These are phyloP conservation scores for Lycaon pictus DNA, from an alignment of 2,113 vertebrate species.

Conservation along the genomic window DNA sequence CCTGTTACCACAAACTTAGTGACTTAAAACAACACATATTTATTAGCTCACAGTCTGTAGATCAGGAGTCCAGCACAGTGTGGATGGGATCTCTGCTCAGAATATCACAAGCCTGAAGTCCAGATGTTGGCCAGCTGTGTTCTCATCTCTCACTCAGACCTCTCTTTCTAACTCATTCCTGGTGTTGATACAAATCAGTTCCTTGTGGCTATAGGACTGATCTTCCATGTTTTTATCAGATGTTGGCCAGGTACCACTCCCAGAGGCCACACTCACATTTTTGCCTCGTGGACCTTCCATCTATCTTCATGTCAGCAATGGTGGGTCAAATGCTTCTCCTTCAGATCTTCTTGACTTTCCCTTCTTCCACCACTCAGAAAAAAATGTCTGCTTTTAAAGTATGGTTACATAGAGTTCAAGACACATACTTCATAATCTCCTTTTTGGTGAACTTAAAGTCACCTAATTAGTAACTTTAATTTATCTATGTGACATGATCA, in stretches of 20 bases:
- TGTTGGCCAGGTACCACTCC: not conserved
- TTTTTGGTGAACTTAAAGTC: not conserved
- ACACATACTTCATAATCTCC: not conserved
- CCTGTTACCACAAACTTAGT: not conserved
- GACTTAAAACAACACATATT: not conserved
- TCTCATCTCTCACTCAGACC: not conserved
- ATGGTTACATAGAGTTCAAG: not conserved
- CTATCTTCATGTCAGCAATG: not conserved
- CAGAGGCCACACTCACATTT: not conserved
- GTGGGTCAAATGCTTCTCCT: not conserved
- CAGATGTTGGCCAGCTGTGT: not conserved
- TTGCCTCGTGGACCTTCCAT: no score
- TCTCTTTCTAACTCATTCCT: not conserved
- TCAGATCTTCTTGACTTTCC: not conserved
- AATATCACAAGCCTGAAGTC: not conserved
- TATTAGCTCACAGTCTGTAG: not conserved
- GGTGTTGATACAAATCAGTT: not conserved
- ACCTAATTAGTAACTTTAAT: not conserved
- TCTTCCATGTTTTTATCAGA: not conserved
- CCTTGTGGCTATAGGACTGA: not conserved
- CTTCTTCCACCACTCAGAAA: not conserved
- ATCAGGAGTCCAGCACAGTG: not conserved
- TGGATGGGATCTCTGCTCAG: not conserved
- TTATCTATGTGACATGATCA: not conserved
- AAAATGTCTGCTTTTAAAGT: not conserved